A percentile compares a stretch with the other conserved stretches of the same genome.
Conservation (phyloP, 2,113 vertebrate genomes). For the Pantherophis guttatus region DNA sequence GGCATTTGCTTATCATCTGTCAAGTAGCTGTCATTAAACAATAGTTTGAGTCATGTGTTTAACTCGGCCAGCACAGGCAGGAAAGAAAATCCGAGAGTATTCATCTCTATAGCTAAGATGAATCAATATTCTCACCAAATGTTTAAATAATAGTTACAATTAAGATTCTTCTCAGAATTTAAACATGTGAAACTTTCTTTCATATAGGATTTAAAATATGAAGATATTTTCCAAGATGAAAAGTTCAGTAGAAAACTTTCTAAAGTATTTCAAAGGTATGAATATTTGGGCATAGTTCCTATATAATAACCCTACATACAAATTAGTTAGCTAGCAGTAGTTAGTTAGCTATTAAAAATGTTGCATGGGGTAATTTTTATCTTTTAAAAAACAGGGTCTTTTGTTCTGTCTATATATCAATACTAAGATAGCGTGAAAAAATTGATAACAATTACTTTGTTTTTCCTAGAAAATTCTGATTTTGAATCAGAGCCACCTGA, state of each 20-base stretch:
- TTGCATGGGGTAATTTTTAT: neutral
- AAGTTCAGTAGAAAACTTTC: constrained; percentile 63
- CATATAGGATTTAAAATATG: constrained; percentile 64
- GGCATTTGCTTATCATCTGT: too few relatives aligned
- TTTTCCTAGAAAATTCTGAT: neutral
- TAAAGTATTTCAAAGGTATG: constrained; percentile 73
- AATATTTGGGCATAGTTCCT: neutral
- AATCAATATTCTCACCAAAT: neutral
- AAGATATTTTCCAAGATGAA: constrained; percentile 45
- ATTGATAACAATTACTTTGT: neutral
- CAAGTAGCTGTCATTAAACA: too few relatives aligned
- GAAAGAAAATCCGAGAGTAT: too few relatives aligned
- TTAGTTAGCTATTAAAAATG: neutral
- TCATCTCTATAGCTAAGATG: neutral
- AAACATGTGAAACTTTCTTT: constrained; percentile 30
- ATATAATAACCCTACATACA: neutral
- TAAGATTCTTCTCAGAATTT: neutral
- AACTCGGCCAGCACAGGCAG: too few relatives aligned
- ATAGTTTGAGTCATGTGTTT: too few relatives aligned
- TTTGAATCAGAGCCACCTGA: neutral
- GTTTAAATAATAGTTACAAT: neutral
- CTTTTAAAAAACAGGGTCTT: neutral
- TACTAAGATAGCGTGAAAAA: neutral
- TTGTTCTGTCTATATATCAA: neutral
- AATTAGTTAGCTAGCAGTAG: neutral